A percentile compares a stretch with the other conserved stretches of the same genome.
phyloP scores from a whole-genome alignment of 2,888 invertebrate genomes.

The Pomacea canaliculata region DNA sequence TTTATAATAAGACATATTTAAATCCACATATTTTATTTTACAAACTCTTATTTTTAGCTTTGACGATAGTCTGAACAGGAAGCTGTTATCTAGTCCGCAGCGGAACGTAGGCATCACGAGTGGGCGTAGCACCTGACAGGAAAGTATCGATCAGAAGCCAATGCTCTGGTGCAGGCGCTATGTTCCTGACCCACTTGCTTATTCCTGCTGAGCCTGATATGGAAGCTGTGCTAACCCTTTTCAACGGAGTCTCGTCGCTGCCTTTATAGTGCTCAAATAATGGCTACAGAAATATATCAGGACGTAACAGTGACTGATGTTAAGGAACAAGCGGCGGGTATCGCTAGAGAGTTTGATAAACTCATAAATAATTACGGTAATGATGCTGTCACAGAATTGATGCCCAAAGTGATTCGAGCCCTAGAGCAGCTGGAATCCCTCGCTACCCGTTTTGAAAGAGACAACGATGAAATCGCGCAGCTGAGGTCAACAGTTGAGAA shows the following conservation, averaged over 20 bases:
- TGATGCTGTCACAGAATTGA: conserved; percentile 88
- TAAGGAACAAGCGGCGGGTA: conserved; percentile 96
- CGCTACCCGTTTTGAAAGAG: conserved; percentile 80
- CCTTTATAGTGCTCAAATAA: conserved; percentile 40
- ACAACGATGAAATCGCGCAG: conserved; percentile 84
- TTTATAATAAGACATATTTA: too few species aligned
- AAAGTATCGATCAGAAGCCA: conserved; percentile 10
- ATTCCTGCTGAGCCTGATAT: conserved; percentile 21
- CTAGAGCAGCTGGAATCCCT: conserved; percentile 83
- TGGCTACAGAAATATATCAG: conserved; percentile 53
- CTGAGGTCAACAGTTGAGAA: conserved; percentile 87
- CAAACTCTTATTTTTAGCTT: too few species aligned
- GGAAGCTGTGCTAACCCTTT: conserved; percentile 31
- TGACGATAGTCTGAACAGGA: background rate
- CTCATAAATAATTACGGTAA: conserved; percentile 92
- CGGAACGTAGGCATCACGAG: conserved; percentile 24
- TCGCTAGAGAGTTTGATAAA: conserved; percentile 97
- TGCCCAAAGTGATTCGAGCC: conserved; percentile 95
- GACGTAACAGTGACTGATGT: conserved; percentile 84
- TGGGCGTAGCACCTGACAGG: conserved; percentile 11
- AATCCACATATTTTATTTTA: conserved; percentile 61
- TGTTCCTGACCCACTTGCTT: conserved; percentile 17
- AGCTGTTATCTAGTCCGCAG: background rate
- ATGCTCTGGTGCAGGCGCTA: background rate
- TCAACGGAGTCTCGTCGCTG: conserved; percentile 45